Evolutionary conservation across 2,113 vertebrate species (phyloP), one percentile per base, ranked within the genome.

Genomic region (Amphiprion ocellaris): DNA sequence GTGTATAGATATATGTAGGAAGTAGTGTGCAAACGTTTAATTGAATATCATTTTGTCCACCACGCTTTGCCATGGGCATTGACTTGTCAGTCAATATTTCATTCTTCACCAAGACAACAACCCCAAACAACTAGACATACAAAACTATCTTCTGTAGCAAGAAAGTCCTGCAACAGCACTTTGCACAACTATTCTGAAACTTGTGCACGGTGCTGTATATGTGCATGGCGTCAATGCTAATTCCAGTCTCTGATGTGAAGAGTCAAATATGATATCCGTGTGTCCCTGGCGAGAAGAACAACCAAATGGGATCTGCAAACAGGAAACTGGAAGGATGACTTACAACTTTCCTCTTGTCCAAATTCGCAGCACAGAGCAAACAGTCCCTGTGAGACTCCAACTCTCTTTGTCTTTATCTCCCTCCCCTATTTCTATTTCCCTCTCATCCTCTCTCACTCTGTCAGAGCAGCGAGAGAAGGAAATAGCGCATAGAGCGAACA

Each of bases 301-400:
- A 16, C 63, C 77, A 23, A 62, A 24, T 61, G 71, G 84, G 77
- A 85, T 80, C 79, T 47, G 28, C 46, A 65, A 81, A 83, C 83
- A 87, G 87, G 77, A 91, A 91, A 74, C 85, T 54, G 68, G 60
- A 70, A 73, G 55, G 63, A 89, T 79, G 73, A 81, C 64, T 82
- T 82, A 53, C 21, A 84, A 60, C 41, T 74, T 76, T 61, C 50
- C 14, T 81, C 67, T 76, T 74, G 77, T 89, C 75, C 52, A 70
- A 67, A 82, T 58, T 75, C 41, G 46, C 33, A 74, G 53, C 39
- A 56, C n/a, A 73, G 26, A 53, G 59, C 33, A 58, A 79, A 74
- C 37, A 62, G 60, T 81, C 74, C 86, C 81, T 61, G 59, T 50
- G 85, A 89, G 74, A 81, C 41, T 70, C n/a, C 26, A 28, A 46